These are phyloP conservation scores for Dicrostonyx torquatus DNA, from an alignment of 2,797 vertebrate species.

Conservation along the genomic window DNA sequence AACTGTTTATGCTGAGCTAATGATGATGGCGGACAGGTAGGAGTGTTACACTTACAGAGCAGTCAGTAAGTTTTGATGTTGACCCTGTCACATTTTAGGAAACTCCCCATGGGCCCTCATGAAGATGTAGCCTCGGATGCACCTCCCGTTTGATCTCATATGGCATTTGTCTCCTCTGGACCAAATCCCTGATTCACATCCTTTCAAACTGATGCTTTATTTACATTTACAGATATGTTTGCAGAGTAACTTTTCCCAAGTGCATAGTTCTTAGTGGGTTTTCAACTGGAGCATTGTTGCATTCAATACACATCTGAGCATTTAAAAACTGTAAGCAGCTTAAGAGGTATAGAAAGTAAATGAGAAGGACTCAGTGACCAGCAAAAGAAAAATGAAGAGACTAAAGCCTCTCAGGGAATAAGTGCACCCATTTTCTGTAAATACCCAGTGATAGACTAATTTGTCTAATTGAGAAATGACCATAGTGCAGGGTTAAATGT, in stretches of 20 bases:
- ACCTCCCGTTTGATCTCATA: background rate
- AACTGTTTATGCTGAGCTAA: background rate
- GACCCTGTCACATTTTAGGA: background rate
- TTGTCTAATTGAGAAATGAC: conserved; percentile 27
- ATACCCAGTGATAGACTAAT: background rate
- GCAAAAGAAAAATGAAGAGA: conserved; percentile 5
- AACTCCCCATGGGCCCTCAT: background rate
- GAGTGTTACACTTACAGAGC: background rate
- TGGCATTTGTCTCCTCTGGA: background rate
- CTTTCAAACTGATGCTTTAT: background rate
- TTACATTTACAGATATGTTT: conserved; percentile 1
- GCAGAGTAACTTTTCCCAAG: background rate
- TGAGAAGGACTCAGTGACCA: background rate
- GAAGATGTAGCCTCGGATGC: background rate
- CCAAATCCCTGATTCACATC: background rate
- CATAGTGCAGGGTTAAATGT: background rate
- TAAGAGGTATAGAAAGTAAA: background rate
- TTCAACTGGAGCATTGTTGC: background rate
- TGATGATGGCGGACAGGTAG: background rate
- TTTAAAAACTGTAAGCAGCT: background rate
- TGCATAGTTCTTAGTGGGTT: background rate
- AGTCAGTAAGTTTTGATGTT: background rate
- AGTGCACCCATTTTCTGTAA: background rate
- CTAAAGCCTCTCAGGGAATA: background rate
- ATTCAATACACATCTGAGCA: background rate